phyloP scores from a whole-genome alignment of 2,113 vertebrate genomes.

The Furnarius figulus region DNA sequence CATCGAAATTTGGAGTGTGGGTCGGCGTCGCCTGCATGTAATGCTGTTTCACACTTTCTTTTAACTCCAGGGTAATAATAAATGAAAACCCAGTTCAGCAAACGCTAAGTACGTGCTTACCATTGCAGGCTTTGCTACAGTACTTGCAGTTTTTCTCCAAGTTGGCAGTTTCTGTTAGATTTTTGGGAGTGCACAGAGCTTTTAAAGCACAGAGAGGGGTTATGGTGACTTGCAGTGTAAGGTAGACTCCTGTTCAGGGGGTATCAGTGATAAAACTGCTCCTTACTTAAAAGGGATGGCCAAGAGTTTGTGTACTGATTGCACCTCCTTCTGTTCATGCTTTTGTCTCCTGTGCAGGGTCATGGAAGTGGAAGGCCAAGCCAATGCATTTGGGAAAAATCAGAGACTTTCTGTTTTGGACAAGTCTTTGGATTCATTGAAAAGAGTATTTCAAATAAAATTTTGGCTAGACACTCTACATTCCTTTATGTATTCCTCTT shows the following conservation, averaged over 20 bases:
- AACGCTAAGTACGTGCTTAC: background rate
- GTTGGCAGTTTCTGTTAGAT: background rate
- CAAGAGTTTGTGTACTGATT: background rate
- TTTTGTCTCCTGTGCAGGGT: background rate
- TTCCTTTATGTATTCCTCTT: constrained; percentile 33
- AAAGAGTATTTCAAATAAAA: constrained; percentile 16
- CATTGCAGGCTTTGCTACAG: background rate
- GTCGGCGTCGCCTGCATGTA: rapidly evolving
- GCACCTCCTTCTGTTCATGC: background rate
- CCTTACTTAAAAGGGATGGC: background rate
- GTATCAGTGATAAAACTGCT: background rate
- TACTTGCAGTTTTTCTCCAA: background rate
- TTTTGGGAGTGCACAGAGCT: background rate
- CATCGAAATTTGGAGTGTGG: background rate
- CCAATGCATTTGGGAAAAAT: background rate
- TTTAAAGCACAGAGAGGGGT: background rate
- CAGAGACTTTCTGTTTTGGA: background rate
- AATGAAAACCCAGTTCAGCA: background rate
- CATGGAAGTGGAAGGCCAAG: background rate
- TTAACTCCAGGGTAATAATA: background rate
- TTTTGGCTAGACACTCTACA: constrained; percentile 43
- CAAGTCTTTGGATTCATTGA: background rate
- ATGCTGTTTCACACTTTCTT: background rate
- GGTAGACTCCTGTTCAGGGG: background rate
- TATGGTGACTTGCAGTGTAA: background rate